Percentiles rank a stretch among this genome's conserved stretches.
phyloP scores from a whole-genome alignment of 1,140 invertebrate species.

The Aleiodes sp. region DNA sequence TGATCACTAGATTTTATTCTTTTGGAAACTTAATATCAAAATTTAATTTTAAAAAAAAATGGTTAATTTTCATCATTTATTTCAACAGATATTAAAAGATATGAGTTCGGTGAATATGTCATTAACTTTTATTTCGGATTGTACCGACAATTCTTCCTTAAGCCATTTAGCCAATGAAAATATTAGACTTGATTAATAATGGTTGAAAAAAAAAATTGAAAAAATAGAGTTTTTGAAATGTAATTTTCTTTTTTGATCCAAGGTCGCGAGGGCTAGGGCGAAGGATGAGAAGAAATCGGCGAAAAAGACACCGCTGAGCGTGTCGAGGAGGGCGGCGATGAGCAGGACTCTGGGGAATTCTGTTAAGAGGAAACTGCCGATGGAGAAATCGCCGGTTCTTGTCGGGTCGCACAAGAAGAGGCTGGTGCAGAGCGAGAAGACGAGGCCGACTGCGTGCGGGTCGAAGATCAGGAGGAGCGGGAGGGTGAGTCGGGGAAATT shows the following conservation, averaged over 20 bases:
- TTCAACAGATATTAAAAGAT: no score
- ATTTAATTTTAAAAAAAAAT: no score
- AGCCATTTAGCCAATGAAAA: no score
- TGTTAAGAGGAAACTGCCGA: constrained; percentile 53
- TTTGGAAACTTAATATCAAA: no score
- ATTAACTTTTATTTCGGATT: no score
- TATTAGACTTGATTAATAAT: no score
- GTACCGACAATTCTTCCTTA: no score
- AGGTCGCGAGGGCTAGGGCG: constrained; percentile 47
- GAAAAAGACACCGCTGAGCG: constrained; percentile 54
- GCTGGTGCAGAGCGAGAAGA: constrained; percentile 41
- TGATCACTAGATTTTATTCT: no score
- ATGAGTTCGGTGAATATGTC: no score
- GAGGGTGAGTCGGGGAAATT: constrained; percentile 11
- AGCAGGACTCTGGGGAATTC: constrained; percentile 42
- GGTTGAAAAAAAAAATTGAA: neutral
- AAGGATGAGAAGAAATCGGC: constrained; percentile 51
- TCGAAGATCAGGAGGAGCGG: constrained; percentile 50
- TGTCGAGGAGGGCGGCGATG: constrained; percentile 48
- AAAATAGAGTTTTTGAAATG: constrained; percentile 29
- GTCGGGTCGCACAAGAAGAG: constrained; percentile 41
- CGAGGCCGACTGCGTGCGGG: constrained; percentile 32
- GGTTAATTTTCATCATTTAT: no score
- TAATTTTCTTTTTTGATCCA: no score
- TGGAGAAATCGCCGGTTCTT: constrained; percentile 47